Base-by-base conservation (phyloP, 2,113 vertebrate genomes). In the Muntiacus reevesi region DNA sequence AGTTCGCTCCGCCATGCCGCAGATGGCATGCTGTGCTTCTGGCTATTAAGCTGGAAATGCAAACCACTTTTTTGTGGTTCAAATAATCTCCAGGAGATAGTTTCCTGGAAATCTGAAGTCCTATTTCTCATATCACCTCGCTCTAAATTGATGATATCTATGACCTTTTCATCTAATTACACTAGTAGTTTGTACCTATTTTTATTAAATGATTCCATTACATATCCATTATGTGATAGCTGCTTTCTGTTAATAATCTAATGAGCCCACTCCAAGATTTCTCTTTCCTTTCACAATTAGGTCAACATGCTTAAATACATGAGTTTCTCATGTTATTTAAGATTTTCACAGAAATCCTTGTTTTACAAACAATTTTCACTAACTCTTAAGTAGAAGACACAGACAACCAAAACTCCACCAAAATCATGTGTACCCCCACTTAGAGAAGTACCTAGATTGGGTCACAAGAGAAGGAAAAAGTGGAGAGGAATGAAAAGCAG, bases 21-120 rank as follows among this genome's bases (percentile, higher is more conserved):
- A 95, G 97, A 98, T 95, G 98, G 97, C 98, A 62, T 59, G 57
- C 30, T 94, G 84, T 97, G 97, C 98, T 97, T 98, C 78, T 8
- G 36, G 95, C 98, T 98, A 98, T 98, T 98, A 98, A 97, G 87
- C 97, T 98, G 97, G 91, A 98, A 99, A 98, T 71, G 91, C 98
- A 98, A 97, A 95, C 98, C 97, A 95, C 96, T 97, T 95, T 97
- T 97, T 86, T 98, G 98, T 97, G 98, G 95, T 98, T 99, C 98
- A 98, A 98, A 98, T 93, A 83, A 97, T 93, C 98, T 98, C 98
- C 96, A 96, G 98, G 98, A 99, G 97, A 98, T 97, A 97, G 95
- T 98, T 99, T 99, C 98, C 98, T 99, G 99, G 98, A 99, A 98
- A 97, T 98, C 98, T 98, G 96, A 98, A 98, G 95, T 93, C 98